Percentiles rank a stretch among this genome's conserved stretches.
These are phyloP conservation scores for Mongoloraphidia duomilia DNA, from an alignment of 2,888 invertebrate species.

Conservation along the genomic window DNA sequence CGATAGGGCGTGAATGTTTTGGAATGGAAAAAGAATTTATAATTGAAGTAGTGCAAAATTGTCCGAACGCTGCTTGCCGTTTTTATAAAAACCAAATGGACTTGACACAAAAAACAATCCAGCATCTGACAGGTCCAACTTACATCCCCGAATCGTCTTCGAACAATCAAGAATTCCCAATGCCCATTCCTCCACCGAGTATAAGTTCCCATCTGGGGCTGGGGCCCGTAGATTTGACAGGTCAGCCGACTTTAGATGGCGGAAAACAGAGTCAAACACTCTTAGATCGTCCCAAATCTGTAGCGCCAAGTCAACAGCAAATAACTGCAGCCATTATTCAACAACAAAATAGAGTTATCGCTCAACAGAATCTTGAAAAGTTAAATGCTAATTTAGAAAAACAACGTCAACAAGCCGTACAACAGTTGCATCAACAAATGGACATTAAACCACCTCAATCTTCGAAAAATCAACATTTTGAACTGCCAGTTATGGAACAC, in stretches of 20 bases:
- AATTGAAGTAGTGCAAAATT: slow-evolving; percentile 76
- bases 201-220: slow-evolving; percentile 22
- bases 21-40: slow-evolving; percentile 86
- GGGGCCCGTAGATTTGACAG: slow-evolving; percentile 27
- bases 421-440: slow-evolving; percentile 29
- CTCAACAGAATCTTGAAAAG: slow-evolving; percentile 49
- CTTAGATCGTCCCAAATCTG: slow-evolving; percentile 27
- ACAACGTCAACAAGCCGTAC: slow-evolving; percentile 36
- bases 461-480: slow-evolving; percentile 27
- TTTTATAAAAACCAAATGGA: slow-evolving; percentile 76
- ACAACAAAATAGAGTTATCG: slow-evolving; percentile 45
- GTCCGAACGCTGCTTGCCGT: slow-evolving; percentile 75
- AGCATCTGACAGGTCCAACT: slow-evolving; percentile 38
- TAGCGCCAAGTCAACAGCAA: slow-evolving; percentile 39
- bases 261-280: slow-evolving; percentile 21
- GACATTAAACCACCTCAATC: slow-evolving; percentile 24
- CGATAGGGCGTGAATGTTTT: slow-evolving; percentile 67
- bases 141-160: slow-evolving; percentile 27
- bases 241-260: slow-evolving; percentile 9
- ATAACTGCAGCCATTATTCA: slow-evolving; percentile 45
- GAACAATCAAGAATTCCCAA: slow-evolving; percentile 23
- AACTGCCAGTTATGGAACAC: slow-evolving; percentile 37
- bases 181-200: slow-evolving; percentile 24
- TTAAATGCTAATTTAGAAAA: slow-evolving; percentile 36
- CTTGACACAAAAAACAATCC: slow-evolving; percentile 54